Base-by-base conservation (phyloP, 2,797 vertebrate genomes). In the Protonibea diacanthus region DNA sequence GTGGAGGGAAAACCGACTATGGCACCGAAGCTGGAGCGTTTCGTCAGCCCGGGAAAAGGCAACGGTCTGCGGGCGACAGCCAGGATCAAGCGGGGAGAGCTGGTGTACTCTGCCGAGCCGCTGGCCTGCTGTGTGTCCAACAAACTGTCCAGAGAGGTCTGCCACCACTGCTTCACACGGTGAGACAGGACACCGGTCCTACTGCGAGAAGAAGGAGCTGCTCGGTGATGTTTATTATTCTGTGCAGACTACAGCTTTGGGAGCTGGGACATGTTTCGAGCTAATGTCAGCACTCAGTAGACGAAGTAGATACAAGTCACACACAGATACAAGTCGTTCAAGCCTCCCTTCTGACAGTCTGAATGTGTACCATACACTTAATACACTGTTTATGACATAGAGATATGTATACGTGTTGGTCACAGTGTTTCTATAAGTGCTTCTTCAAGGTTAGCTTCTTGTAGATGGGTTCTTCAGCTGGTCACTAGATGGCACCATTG, bases 101-200 rank as follows among this genome's bases (percentile, higher is more conserved):
- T 96, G 83, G 84, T 98, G 2, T 92, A 83, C 63, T 92, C 90
- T 1, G 81, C 90, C 1, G 86, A 95, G 40, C 97, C 98, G 3
- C 92, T 97, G 88, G 96, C 95, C 0, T 95, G 91, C 83, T 94
- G 95, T 0, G 94, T 96, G 57, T 94, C 91, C 81, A 94, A 88
- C 61, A 90, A 91, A 67, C 88, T 88, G 42, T 69, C 93, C 5
- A 94, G 92, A 70, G 69, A 89, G 0, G 90, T 95, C 3, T 99
- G 98, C 51, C 96, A 98, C 45, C 79, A 75, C 83, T 98, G 98
- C 93, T 91, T 98, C 14, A 92, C 90, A 68, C 95, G 97, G 97
- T 99, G 93, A 92, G 92, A 61, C 53, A 2, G 47, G 8, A 1
- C 0, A 5, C 20, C 0, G 7, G 20, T 29, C 29, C 23, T 51